Evolutionary conservation across 2,113 vertebrate species (phyloP).

Genomic region (Uria aalge): DNA sequence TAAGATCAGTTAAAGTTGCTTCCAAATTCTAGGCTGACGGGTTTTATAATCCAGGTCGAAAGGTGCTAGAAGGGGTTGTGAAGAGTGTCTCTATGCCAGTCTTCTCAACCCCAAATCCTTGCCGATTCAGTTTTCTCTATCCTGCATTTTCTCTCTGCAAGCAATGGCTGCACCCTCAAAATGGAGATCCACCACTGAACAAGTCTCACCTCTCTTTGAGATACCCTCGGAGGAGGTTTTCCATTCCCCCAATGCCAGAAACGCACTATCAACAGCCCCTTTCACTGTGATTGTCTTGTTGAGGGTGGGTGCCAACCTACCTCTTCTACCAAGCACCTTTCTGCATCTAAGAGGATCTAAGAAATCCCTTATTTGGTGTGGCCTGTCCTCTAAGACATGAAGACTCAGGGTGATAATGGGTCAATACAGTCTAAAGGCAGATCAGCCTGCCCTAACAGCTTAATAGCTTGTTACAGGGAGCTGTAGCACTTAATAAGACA

Average conservation of each 20-base stretch:
- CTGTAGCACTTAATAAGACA: neutral
- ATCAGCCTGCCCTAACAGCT: slow-evolving; percentile 13
- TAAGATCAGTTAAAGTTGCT: neutral
- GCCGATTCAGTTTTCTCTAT: neutral
- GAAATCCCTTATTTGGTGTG: slow-evolving; percentile 34
- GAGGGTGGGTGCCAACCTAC: neutral
- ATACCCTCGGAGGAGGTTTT: neutral
- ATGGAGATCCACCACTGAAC: neutral
- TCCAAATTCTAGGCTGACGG: neutral
- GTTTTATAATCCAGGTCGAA: neutral
- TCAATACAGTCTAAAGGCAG: slow-evolving; percentile 53
- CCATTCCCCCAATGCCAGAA: neutral
- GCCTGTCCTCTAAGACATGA: neutral
- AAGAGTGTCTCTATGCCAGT: neutral
- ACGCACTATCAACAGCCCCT: neutral
- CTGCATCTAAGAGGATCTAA: slow-evolving; percentile 50
- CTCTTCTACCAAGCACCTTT: neutral
- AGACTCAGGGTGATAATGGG: neutral
- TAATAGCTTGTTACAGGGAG: slow-evolving; percentile 16
- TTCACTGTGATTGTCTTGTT: neutral
- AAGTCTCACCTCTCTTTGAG: neutral
- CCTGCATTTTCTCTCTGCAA: neutral
- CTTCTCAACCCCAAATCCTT: neutral
- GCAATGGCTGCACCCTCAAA: neutral
- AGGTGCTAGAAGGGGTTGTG: neutral